phyloP scores from a whole-genome alignment of 2,113 vertebrate species.

The Melanerpes formicivorus region DNA sequence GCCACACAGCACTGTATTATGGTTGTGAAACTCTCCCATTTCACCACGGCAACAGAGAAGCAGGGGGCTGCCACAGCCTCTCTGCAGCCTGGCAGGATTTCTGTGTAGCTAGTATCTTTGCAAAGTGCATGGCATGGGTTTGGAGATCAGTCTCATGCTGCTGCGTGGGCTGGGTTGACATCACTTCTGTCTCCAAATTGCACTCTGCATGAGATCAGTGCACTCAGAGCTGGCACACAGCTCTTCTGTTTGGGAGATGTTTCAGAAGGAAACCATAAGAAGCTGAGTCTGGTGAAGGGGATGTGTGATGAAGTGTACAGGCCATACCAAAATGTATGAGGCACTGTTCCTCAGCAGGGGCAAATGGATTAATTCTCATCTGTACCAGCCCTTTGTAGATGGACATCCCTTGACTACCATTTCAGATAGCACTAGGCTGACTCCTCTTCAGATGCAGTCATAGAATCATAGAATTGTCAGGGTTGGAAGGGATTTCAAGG shows the following conservation, averaged over 20 bases:
- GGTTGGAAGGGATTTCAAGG: no score
- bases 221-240: not conserved
- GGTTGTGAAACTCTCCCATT: not conserved
- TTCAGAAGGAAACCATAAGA: not conserved
- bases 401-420: not conserved
- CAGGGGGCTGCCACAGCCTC: not conserved
- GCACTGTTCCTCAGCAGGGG: accelerated
- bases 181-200: not conserved
- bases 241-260: not conserved
- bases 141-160: accelerated
- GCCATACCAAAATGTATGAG: not conserved
- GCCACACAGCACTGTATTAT: accelerated
- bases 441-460: not conserved
- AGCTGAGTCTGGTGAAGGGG: not conserved
- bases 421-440: not conserved
- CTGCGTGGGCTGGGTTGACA: not conserved
- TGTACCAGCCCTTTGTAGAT: not conserved
- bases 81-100: not conserved
- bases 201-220: accelerated
- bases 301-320: accelerated
- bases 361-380: not conserved
- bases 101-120: not conserved
- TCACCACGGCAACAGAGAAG: not conserved
- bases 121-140: not conserved
- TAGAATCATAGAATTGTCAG: no score